Conservation (phyloP, 2,888 invertebrate species). For the Aromia moschata region DNA sequence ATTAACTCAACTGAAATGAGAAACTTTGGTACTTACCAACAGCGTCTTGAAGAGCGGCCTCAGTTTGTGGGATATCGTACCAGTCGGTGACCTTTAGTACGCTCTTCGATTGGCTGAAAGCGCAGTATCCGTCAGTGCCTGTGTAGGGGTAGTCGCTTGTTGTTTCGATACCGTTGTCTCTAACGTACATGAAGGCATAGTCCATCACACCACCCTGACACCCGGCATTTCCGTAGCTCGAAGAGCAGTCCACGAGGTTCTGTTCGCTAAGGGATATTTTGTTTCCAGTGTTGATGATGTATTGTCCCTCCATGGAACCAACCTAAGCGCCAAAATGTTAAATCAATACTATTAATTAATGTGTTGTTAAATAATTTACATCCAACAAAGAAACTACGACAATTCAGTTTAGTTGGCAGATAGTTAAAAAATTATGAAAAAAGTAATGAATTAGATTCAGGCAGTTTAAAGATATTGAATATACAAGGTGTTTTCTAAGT, state of each 20-base stretch:
- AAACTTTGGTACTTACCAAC: slow-evolving; percentile 68
- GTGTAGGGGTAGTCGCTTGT: slow-evolving; percentile 83
- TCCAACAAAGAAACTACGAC: too few relatives aligned
- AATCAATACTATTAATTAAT: too few relatives aligned
- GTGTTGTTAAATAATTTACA: too few relatives aligned
- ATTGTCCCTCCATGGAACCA: slow-evolving; percentile 87
- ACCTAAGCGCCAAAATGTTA: too few relatives aligned
- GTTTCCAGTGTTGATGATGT: slow-evolving; percentile 80
- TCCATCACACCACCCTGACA: too few relatives aligned
- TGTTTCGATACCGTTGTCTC: slow-evolving; percentile 84
- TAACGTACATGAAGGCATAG: too few relatives aligned
- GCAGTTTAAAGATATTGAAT: too few relatives aligned
- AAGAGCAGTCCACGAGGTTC: slow-evolving; percentile 81
- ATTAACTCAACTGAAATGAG: too few relatives aligned
- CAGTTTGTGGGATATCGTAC: neutral
- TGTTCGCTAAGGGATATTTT: slow-evolving; percentile 84
- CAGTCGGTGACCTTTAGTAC: neutral
- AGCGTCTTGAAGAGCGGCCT: neutral
- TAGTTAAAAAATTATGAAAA: too few relatives aligned
- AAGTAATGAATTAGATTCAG: too few relatives aligned
- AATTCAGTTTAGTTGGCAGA: too few relatives aligned
- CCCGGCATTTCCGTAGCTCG: slow-evolving; percentile 76
- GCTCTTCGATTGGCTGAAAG: neutral
- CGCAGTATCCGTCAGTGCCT: slow-evolving; percentile 71
- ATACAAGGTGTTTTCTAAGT: too few relatives aligned